Evolutionary conservation across 2,797 vertebrate species (phyloP).

Genomic region (Todus mexicanus): DNA sequence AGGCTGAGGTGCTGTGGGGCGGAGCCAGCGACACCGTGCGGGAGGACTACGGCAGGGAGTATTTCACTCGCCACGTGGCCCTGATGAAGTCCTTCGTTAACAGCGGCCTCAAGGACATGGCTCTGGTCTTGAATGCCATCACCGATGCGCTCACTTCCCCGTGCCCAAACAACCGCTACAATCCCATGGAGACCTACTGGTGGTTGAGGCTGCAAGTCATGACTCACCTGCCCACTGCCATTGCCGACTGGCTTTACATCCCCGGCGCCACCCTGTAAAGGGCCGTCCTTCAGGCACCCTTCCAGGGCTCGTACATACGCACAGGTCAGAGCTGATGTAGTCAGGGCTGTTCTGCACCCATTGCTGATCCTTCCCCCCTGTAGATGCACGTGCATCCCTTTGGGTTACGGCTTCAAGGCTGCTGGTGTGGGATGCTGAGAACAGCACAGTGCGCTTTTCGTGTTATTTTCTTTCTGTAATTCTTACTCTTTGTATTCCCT

Average conservation of each 20-base stretch:
- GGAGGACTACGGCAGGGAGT: constrained; percentile 80
- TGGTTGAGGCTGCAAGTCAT: constrained; percentile 84
- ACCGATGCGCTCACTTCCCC: constrained; percentile 77
- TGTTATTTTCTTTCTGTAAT: background rate
- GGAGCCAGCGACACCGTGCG: constrained; percentile 71
- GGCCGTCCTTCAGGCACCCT: background rate
- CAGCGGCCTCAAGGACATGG: constrained; percentile 76
- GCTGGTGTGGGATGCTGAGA: background rate
- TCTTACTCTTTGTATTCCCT: background rate
- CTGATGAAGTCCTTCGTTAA: constrained; percentile 79
- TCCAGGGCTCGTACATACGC: background rate
- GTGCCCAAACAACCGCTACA: constrained; percentile 80
- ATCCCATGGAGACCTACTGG: constrained; percentile 81
- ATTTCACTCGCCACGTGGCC: constrained; percentile 76
- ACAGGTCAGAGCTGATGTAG: background rate
- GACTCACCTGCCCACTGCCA: constrained; percentile 81
- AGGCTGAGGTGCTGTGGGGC: constrained; percentile 80
- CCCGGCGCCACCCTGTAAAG: background rate
- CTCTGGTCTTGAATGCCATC: constrained; percentile 79
- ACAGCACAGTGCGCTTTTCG: background rate
- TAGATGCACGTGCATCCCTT: background rate
- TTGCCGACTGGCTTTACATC: constrained; percentile 83
- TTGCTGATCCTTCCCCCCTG: background rate
- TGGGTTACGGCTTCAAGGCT: background rate
- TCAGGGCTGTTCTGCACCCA: background rate